A percentile compares a stretch with the other conserved stretches of the same genome.
Conservation (phyloP, 2,113 vertebrate genomes). For the Megaceryle torquata region DNA sequence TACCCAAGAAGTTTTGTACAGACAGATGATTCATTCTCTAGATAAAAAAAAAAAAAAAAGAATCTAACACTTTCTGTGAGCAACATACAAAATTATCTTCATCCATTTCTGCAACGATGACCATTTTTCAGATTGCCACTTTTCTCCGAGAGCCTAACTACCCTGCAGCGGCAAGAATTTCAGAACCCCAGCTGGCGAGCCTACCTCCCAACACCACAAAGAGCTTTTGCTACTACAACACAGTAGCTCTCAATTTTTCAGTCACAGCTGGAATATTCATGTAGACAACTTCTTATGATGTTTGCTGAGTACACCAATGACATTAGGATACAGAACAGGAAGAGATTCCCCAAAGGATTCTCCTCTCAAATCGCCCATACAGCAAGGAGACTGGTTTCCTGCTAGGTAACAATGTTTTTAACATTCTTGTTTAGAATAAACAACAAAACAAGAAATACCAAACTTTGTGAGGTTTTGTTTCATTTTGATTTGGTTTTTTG, state of each 20-base stretch:
- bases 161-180: neutral
- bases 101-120: neutral
- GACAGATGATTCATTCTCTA: neutral
- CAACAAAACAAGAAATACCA: neutral
- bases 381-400: neutral
- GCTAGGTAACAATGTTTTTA: neutral
- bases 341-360: neutral
- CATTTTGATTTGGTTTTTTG: neutral
- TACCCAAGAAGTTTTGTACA: neutral
- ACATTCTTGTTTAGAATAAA: neutral
- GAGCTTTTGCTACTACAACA: neutral
- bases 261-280: neutral
- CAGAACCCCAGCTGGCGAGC: neutral
- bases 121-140: neutral
- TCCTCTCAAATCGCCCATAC: neutral
- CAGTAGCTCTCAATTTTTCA: neutral
- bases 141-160: neutral
- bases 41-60: neutral
- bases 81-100: neutral
- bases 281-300: neutral
- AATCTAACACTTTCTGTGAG: neutral
- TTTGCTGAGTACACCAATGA: neutral
- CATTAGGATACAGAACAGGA: neutral
- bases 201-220: neutral
- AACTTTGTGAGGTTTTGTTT: neutral